Percentiles rank a stretch among this genome's conserved stretches.
These are phyloP conservation scores for Andinoacara biseriatus DNA, from an alignment of 2,113 vertebrate genomes.

Conservation along the genomic window DNA sequence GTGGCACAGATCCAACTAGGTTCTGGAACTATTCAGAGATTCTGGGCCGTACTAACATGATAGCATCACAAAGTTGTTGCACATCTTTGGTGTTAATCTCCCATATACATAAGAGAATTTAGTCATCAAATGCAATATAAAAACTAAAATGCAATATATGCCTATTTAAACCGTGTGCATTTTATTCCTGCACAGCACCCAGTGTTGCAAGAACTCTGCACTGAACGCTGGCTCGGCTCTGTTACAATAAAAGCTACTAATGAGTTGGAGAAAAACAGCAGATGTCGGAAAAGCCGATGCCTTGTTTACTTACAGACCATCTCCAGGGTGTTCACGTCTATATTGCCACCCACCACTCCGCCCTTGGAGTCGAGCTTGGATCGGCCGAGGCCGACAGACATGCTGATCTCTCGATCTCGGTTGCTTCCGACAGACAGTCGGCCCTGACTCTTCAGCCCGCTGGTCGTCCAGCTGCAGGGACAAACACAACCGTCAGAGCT, in stretches of 20 bases:
- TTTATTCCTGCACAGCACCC: neutral
- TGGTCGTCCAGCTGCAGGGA: slow-evolving; percentile 92
- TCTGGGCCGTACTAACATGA: neutral
- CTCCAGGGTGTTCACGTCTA: slow-evolving; percentile 97
- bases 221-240: slow-evolving; percentile 15
- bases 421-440: slow-evolving; percentile 97
- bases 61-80: neutral
- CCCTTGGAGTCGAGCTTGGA: slow-evolving; percentile 98
- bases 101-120: neutral
- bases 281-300: slow-evolving; percentile 1
- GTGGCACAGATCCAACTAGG: too few relatives aligned
- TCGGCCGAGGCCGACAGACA: slow-evolving; percentile 95
- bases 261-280: slow-evolving; percentile 20
- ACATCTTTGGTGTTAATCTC: too few relatives aligned
- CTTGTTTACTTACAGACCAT: slow-evolving; percentile 93
- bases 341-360: slow-evolving; percentile 97
- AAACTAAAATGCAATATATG: neutral
- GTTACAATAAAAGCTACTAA: slow-evolving; percentile 29
- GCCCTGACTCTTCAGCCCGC: slow-evolving; percentile 97
- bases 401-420: slow-evolving; percentile 95
- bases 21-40: neutral
- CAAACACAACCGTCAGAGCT: slow-evolving; percentile 29
- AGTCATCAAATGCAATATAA: neutral
- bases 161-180: neutral
- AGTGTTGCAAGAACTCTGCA: neutral